Base-by-base conservation (phyloP, 2,888 invertebrate species). In the Cloeon dipterum region DNA sequence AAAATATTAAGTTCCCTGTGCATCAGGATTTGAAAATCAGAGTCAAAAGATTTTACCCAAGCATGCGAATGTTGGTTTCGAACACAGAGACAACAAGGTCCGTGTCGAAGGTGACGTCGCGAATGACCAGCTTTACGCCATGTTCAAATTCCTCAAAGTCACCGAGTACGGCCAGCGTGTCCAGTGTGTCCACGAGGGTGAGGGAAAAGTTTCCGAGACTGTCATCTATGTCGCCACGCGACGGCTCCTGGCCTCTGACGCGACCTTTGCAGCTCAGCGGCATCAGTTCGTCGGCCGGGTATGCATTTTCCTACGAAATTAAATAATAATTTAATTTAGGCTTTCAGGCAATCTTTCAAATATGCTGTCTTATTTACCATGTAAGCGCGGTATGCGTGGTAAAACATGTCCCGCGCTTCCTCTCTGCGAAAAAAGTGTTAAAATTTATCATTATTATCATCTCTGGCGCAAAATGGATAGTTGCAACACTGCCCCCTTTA, bases 221-320 rank as follows among this genome's bases (percentile, higher is more conserved):
- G 55, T 94, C 94, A 57, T 96, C 96, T 58, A 96, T 82, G 53
- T 96, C 94, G 3, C 96, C 96, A 35, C 96, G 66, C 45, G 79
- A 78, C 3, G 86, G 79, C 36, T 89, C 85, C 5, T 83, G 66
- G 4, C 89, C 93, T 47, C 89, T 66, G 57, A 76, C 88, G 37
- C 96, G 63, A 20, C 94, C 96, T 51, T 77, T 74, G 57, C 96
- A 96, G 50, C 82, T 85, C 25, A 96, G 62, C 2, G 96, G 96
- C 94, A 94, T 93, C 45, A 96, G 60, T 59, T 98, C 96, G 62
- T 96, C 96, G 14, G 94, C 94, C 37, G 96, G 96, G 60, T 85
- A 98, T 11, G 96, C 96, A 63, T 93, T 78, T 49, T 82, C 60
- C 68, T 62, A 42, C 13, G 49, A 50, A 39, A 10, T 25, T 10